Evolutionary conservation across 2,113 vertebrate species (phyloP).

Genomic region (Zonotrichia leucophrys): DNA sequence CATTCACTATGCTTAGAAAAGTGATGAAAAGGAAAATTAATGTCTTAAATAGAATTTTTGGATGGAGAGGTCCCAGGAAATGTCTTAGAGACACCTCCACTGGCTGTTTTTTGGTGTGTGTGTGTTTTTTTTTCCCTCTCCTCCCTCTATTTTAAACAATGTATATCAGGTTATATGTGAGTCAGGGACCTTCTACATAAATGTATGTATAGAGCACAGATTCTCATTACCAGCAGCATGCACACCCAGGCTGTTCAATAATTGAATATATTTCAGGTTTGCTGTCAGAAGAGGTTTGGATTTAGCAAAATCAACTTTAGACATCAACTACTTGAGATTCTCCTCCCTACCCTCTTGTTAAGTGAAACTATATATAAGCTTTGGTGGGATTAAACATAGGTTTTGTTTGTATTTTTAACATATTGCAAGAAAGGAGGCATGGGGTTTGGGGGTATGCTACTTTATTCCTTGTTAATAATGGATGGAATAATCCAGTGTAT

Average conservation of each 20-base stretch:
- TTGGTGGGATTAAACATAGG: neutral
- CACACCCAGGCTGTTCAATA: neutral
- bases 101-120: neutral
- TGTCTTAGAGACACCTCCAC: neutral
- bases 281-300: neutral
- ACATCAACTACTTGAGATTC: neutral
- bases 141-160: neutral
- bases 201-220: neutral
- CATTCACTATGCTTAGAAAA: neutral
- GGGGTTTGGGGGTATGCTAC: neutral
- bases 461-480: neutral
- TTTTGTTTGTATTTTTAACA: neutral
- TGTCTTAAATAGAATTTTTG: neutral
- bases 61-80: neutral
- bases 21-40: neutral
- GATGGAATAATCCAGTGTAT: neutral
- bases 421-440: neutral
- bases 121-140: accelerated
- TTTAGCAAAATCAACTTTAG: neutral
- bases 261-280: neutral
- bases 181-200: neutral
- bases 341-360: neutral
- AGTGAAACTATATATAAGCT: neutral
- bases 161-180: neutral
- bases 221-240: neutral